A percentile compares a stretch with the other conserved stretches of the same genome.
Conservation (phyloP, 1,140 invertebrate genomes). For the Oncopeltus fasciatus region DNA sequence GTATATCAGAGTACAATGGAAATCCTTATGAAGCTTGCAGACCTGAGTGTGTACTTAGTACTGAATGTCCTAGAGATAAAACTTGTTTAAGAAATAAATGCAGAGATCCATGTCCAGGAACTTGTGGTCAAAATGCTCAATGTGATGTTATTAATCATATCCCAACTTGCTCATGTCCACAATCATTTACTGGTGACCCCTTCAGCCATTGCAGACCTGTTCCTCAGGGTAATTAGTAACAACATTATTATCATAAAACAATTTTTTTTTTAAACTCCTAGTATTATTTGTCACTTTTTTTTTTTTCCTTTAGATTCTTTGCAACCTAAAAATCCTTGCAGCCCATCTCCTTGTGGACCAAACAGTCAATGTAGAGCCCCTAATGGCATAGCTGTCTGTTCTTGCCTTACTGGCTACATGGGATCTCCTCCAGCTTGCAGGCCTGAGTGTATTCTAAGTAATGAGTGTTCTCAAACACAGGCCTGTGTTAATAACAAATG, state of each 20-base stretch:
- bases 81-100: constrained; percentile 56
- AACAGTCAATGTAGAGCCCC: constrained; percentile 60
- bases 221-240: constrained; percentile 18
- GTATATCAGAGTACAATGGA: constrained; percentile 50
- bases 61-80: constrained; percentile 47
- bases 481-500: constrained; percentile 75
- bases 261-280: background rate
- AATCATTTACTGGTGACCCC: constrained; percentile 49
- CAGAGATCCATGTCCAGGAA: constrained; percentile 54
- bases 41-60: constrained; percentile 50
- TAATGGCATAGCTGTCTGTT: constrained; percentile 58
- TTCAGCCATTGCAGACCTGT: constrained; percentile 42
- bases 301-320: background rate
- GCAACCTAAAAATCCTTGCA: constrained; percentile 43
- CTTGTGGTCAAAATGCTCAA: constrained; percentile 52
- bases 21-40: constrained; percentile 48
- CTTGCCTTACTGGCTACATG: constrained; percentile 58
- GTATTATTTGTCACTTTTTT: constrained; percentile 23
- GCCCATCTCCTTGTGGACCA: constrained; percentile 58
- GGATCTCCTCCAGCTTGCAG: constrained; percentile 63
- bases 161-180: constrained; percentile 53
- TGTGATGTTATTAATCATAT: constrained; percentile 55
- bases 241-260: background rate
- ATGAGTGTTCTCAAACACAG: constrained; percentile 60
- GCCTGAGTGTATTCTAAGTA: constrained; percentile 68